phyloP scores from a whole-genome alignment of 2,797 vertebrate species.

The Channallabes apus region DNA sequence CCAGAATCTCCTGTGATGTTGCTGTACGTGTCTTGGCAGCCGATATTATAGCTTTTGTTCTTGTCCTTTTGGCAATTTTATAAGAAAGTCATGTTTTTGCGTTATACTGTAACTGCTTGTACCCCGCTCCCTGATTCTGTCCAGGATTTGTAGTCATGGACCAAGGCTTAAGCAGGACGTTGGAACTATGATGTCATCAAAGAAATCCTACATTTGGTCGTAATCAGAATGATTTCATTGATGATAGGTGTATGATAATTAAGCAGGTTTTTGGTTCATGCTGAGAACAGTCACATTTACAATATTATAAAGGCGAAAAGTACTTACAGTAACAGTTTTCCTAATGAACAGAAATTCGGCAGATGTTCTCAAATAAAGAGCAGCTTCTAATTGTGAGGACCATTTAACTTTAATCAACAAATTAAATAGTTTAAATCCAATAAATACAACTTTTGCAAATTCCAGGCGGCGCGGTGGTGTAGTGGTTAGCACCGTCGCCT shows the following conservation, averaged over 20 bases:
- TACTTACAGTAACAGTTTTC: not conserved
- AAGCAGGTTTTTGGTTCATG: not conserved
- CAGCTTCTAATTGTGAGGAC: not conserved
- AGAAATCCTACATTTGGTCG: not conserved
- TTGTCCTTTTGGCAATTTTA: not conserved
- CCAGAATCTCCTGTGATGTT: not conserved
- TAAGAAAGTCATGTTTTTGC: not conserved
- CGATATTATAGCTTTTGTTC: not conserved
- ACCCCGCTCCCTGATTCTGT: not conserved
- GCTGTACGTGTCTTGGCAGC: not conserved
- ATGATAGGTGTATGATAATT: not conserved
- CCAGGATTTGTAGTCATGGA: not conserved
- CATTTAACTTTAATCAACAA: not conserved
- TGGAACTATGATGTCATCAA: not conserved
- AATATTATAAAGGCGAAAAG: not conserved
- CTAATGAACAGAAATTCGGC: not conserved
- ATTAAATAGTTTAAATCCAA: too few relatives aligned
- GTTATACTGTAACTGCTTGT: not conserved
- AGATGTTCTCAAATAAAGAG: too few relatives aligned
- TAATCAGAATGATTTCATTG: not conserved
- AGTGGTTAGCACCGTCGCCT: too few relatives aligned
- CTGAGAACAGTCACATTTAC: not conserved
- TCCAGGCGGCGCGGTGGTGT: too few relatives aligned
- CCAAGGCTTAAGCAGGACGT: not conserved
- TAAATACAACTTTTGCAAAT: too few relatives aligned